Percentiles rank a stretch among this genome's conserved stretches.
Conservation (phyloP, 2,888 invertebrate genomes). For the Metacarcinus magister region DNA sequence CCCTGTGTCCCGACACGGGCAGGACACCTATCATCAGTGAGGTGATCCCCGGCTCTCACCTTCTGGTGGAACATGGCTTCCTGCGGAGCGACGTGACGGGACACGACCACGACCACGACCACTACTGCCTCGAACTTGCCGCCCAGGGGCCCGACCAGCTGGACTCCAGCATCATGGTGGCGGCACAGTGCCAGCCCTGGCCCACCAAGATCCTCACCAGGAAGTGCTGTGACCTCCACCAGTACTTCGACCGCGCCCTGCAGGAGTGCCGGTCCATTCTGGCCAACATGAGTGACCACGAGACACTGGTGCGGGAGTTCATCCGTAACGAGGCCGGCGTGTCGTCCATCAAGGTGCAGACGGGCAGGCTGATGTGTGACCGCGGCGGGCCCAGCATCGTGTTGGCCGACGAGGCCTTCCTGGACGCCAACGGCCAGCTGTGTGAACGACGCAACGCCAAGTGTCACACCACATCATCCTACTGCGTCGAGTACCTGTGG, state of each 20-base stretch:
- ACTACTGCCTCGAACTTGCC: constrained; percentile 71
- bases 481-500: constrained; percentile 75
- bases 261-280: constrained; percentile 4
- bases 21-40: constrained; percentile 65
- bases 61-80: constrained; percentile 52
- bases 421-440: constrained; percentile 70
- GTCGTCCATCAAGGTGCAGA: constrained; percentile 53
- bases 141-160: constrained; percentile 27
- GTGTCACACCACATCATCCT: constrained; percentile 71
- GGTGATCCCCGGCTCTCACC: constrained; percentile 36
- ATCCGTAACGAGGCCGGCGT: constrained; percentile 41
- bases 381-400: constrained; percentile 65
- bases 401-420: constrained; percentile 59
- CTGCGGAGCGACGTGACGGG: constrained; percentile 55
- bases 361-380: constrained; percentile 66
- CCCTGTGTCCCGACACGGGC: constrained; percentile 69
- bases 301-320: constrained; percentile 71
- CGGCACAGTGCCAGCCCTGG: constrained; percentile 56
- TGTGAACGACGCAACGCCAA: constrained; percentile 64
- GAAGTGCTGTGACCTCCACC: constrained; percentile 73
- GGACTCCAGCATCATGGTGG: constrained; percentile 44
- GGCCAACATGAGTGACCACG: constrained; percentile 64
- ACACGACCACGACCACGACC: constrained; percentile 69
- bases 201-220: constrained; percentile 50
- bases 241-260: constrained; percentile 68